phyloP scores from a whole-genome alignment of 2,113 vertebrate genomes.

The Spheniscus mendiculus region DNA sequence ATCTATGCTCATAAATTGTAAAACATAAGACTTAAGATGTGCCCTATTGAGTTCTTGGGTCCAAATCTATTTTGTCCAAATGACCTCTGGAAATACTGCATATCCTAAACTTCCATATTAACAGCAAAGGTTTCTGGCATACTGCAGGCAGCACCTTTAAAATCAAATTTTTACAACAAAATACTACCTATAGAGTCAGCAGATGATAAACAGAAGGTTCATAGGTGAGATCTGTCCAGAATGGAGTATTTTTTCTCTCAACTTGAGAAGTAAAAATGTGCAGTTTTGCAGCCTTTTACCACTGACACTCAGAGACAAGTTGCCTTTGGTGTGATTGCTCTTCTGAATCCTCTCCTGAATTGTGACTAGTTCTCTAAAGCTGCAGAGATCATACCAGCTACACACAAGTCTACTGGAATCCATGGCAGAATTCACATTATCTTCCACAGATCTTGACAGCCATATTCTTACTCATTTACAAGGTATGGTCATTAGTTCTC shows the following conservation, averaged over 20 bases:
- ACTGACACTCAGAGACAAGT: background rate
- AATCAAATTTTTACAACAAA: background rate
- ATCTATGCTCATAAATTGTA: background rate
- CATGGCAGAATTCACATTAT: background rate
- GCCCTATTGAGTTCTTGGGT: background rate
- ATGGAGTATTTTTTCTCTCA: background rate
- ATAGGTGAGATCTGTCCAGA: background rate
- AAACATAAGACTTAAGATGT: background rate
- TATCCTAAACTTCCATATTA: background rate
- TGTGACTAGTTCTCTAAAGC: background rate
- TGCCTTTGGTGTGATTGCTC: background rate
- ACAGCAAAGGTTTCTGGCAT: background rate
- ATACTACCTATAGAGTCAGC: background rate
- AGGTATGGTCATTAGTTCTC: background rate
- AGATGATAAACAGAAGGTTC: background rate
- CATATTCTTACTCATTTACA: background rate
- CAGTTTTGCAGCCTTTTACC: background rate
- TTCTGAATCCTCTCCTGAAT: background rate
- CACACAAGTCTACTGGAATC: background rate
- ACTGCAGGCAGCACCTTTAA: background rate
- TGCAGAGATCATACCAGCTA: background rate
- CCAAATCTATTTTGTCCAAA: background rate
- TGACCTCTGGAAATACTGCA: background rate
- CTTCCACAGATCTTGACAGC: background rate
- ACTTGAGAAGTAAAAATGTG: background rate